Conservation (phyloP, 1,140 invertebrate species). For the Armadillidium nasatum region DNA sequence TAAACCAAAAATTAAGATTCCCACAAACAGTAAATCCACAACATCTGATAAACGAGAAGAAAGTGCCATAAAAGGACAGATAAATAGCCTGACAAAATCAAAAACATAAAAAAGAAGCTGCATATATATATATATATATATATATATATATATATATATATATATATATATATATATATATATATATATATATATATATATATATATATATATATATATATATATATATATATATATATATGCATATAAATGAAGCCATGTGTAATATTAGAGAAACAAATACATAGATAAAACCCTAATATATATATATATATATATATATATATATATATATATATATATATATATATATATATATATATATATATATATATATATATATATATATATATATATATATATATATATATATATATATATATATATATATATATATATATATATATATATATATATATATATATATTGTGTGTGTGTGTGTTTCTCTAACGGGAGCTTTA, state of each 20-base stretch:
- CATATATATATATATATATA: conserved; percentile 27
- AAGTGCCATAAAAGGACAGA: too few relatives aligned
- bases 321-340: conserved; percentile 10
- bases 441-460: too few relatives aligned
- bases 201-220: not conserved
- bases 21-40: too few relatives aligned
- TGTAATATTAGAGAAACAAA: too few relatives aligned
- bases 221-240: too few relatives aligned
- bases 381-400: conserved; percentile 21
- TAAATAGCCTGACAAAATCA: too few relatives aligned
- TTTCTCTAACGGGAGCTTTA: too few relatives aligned
- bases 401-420: conserved; percentile 19
- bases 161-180: conserved; percentile 10
- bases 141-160: conserved; percentile 24
- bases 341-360: conserved; percentile 2
- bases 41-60: too few relatives aligned
- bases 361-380: not conserved
- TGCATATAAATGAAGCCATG: not conserved
- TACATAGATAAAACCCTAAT: too few relatives aligned
- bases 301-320: conserved; percentile 1
- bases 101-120: too few relatives aligned
- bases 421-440: not conserved
- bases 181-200: conserved; percentile 23
- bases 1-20: too few relatives aligned
- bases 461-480: too few relatives aligned